These are phyloP conservation scores for Fistularia commersonii DNA, from an alignment of 2,797 vertebrate genomes.

Conservation along the genomic window DNA sequence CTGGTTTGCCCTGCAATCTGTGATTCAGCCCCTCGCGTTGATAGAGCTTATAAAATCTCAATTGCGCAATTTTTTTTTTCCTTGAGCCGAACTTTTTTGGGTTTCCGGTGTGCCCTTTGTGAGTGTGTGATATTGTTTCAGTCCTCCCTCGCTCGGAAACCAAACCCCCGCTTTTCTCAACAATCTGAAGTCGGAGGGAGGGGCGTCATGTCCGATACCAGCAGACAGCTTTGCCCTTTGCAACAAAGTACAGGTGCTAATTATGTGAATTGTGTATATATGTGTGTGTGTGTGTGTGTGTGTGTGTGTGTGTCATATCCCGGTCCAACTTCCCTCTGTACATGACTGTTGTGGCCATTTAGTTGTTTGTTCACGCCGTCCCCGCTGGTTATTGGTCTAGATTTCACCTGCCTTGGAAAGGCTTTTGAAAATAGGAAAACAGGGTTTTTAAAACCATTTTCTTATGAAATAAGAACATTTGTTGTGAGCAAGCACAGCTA, in stretches of 20 bases:
- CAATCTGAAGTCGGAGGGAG: conserved; percentile 39
- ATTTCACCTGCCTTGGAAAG: too few relatives aligned
- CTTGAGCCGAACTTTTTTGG: background rate
- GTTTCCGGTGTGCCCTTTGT: conserved; percentile 5
- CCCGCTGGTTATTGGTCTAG: too few relatives aligned
- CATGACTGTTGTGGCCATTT: too few relatives aligned
- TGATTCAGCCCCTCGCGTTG: too few relatives aligned
- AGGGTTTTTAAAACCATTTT: too few relatives aligned
- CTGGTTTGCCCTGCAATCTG: too few relatives aligned
- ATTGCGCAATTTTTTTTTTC: too few relatives aligned
- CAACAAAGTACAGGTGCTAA: conserved; percentile 48
- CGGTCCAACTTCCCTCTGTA: conserved; percentile 5
- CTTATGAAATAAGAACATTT: too few relatives aligned
- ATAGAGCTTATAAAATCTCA: too few relatives aligned
- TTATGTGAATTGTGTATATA: conserved; percentile 50
- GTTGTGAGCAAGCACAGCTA: too few relatives aligned
- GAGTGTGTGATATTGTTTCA: conserved; percentile 1
- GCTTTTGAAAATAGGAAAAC: too few relatives aligned
- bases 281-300: conserved; percentile 37
- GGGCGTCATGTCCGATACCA: conserved; percentile 48
- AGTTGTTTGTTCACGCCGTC: too few relatives aligned
- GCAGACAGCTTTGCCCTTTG: conserved; percentile 66
- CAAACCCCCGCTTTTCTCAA: conserved; percentile 6
- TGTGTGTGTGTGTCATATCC: conserved; percentile 23
- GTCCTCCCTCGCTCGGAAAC: background rate